Percentiles rank a stretch among this genome's conserved stretches.
These are phyloP conservation scores for Trichogramma evanescens DNA, from an alignment of 2,888 invertebrate species.

Conservation along the genomic window DNA sequence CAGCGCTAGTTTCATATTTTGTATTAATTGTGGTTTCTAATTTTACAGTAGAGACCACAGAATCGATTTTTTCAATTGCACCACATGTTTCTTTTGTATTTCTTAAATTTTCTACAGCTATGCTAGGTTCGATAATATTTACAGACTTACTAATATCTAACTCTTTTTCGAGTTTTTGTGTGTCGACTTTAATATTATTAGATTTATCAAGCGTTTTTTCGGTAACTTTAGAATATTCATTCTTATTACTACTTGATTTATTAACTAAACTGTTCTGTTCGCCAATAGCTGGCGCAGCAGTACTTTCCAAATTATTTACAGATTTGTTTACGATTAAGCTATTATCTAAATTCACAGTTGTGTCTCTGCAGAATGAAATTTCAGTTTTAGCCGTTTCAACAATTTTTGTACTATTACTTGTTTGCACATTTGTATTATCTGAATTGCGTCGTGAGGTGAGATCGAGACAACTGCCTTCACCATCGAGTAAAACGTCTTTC, in stretches of 20 bases:
- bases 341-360: slow-evolving; percentile 8
- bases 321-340: not conserved
- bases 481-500: slow-evolving; percentile 35
- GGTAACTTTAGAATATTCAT: slow-evolving; percentile 6
- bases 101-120: not conserved
- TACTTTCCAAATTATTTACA: slow-evolving; percentile 10
- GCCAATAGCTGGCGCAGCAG: not conserved
- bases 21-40: not conserved
- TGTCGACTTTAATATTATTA: not conserved
- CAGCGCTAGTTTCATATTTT: too few relatives aligned
- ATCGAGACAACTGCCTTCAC: slow-evolving; percentile 4
- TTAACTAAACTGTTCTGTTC: slow-evolving; percentile 1
- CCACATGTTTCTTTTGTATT: slow-evolving; percentile 1
- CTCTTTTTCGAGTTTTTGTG: not conserved
- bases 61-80: slow-evolving; percentile 1
- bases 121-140: not conserved
- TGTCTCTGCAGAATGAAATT: slow-evolving; percentile 4
- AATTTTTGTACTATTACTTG: slow-evolving; percentile 10
- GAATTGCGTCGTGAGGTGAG: not conserved
- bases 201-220: slow-evolving; percentile 4
- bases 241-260: not conserved
- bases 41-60: not conserved
- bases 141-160: not conserved
- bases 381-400: slow-evolving; percentile 6
- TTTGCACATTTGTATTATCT: not conserved